These are phyloP conservation scores for Patella pellucida DNA, from an alignment of 2,888 invertebrate species.

Conservation along the genomic window DNA sequence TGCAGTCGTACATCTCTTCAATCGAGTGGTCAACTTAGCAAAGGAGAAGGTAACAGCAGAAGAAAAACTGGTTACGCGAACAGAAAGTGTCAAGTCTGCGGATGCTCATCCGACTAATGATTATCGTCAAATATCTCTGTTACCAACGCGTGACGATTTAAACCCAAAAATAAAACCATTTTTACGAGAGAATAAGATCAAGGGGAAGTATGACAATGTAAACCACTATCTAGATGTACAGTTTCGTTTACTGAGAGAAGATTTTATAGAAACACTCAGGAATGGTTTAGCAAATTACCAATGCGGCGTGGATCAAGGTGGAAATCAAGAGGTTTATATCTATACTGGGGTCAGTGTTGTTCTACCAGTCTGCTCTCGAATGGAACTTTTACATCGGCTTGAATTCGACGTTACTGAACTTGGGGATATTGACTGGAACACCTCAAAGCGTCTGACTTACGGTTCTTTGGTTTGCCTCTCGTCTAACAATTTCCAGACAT, in stretches of 20 bases:
- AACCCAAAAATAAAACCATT: slow-evolving; percentile 64
- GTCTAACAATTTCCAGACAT: slow-evolving; percentile 78
- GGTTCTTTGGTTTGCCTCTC: slow-evolving; percentile 84
- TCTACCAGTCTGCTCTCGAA: slow-evolving; percentile 35
- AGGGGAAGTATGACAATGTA: slow-evolving; percentile 77
- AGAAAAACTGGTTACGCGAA: not conserved
- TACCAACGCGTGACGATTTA: slow-evolving; percentile 66
- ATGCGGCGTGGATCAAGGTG: not conserved
- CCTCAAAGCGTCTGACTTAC: slow-evolving; percentile 77
- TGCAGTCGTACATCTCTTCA: no score
- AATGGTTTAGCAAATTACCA: slow-evolving; percentile 77
- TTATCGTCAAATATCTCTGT: slow-evolving; percentile 60
- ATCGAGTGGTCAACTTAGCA: slow-evolving; percentile 3
- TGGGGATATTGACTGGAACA: slow-evolving; percentile 66
- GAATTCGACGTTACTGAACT: slow-evolving; percentile 31
- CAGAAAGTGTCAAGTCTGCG: slow-evolving; percentile 3
- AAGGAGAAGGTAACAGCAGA: no score
- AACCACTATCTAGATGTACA: slow-evolving; percentile 83
- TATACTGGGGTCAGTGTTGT: slow-evolving; percentile 53
- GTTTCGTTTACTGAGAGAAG: slow-evolving; percentile 83
- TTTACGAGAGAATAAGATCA: slow-evolving; percentile 75
- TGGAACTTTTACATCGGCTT: slow-evolving; percentile 44
- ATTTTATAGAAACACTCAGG: slow-evolving; percentile 81
- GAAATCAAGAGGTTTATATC: slow-evolving; percentile 41
- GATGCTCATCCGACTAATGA: slow-evolving; percentile 69